Conservation (phyloP, 2,888 invertebrate genomes). For the Phrixothrix hirtus region DNA sequence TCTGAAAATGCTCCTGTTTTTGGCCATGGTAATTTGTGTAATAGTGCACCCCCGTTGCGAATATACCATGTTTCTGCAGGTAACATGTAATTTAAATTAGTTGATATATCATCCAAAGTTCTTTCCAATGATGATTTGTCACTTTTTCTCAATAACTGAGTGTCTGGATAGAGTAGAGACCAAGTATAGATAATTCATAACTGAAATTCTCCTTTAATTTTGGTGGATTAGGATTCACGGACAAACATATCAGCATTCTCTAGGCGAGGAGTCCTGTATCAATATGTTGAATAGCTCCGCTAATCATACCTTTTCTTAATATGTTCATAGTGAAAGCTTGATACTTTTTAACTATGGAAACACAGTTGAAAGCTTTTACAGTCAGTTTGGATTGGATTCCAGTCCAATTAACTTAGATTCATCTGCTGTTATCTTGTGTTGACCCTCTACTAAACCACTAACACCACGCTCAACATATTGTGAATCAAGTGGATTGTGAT, state of each 20-base stretch:
- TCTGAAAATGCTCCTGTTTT: too few species aligned
- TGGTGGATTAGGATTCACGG: neutral
- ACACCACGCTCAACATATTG: neutral
- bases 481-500: neutral
- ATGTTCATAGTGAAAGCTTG: too few species aligned
- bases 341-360: too few species aligned
- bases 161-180: too few species aligned
- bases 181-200: slow-evolving; percentile 6
- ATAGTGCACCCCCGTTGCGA: slow-evolving; percentile 2
- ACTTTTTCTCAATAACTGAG: slow-evolving; percentile 7
- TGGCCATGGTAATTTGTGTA: too few species aligned
- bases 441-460: too few species aligned
- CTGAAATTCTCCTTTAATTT: neutral
- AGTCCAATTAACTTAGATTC: too few species aligned
- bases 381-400: too few species aligned
- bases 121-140: slow-evolving; percentile 8
- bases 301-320: neutral
- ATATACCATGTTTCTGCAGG: slow-evolving; percentile 6
- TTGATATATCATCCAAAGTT: slow-evolving; percentile 8
- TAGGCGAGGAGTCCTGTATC: slow-evolving; percentile 1
- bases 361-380: too few species aligned
- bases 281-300: neutral
- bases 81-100: slow-evolving; percentile 8
- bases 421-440: too few species aligned
- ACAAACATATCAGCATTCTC: slow-evolving; percentile 2